These are phyloP conservation scores for Lepeophtheirus nordmannii DNA, from an alignment of 2,888 invertebrate species.

Conservation along the genomic window DNA sequence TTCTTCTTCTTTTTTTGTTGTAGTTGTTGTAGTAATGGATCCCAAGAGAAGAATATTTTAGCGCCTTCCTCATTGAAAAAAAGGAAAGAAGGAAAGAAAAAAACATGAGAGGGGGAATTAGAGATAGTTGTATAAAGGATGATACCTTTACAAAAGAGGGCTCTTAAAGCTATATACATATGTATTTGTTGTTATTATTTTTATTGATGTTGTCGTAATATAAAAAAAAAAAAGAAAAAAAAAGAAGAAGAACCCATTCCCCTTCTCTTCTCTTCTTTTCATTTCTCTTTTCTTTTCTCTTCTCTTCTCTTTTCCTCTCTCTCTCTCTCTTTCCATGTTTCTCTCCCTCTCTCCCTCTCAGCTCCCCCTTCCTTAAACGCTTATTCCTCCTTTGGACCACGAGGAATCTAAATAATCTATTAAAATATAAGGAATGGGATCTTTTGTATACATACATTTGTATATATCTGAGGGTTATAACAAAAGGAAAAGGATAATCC, in stretches of 20 bases:
- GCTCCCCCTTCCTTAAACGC: not conserved
- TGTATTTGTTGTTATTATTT: not conserved
- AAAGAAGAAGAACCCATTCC: too few relatives aligned
- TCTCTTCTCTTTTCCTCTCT: too few relatives aligned
- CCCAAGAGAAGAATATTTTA: conserved; percentile 6
- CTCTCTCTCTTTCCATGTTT: not conserved
- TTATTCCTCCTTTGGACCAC: not conserved
- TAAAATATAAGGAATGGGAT: conserved; percentile 11
- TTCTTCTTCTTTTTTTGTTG: not conserved
- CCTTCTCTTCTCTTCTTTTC: too few relatives aligned
- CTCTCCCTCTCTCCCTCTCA: not conserved
- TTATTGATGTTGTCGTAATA: not conserved
- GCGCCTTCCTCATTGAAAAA: conserved; percentile 1
- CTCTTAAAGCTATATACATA: not conserved
- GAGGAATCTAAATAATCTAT: conserved; percentile 2
- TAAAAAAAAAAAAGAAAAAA: too few relatives aligned
- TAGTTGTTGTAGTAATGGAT: conserved; percentile 4
- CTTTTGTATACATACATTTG: conserved; percentile 12
- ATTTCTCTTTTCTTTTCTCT: too few relatives aligned
- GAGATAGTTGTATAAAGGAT: too few relatives aligned
- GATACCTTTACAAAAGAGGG: not conserved
- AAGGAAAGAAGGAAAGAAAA: not conserved
- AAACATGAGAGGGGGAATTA: not conserved
- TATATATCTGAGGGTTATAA: conserved; percentile 21
- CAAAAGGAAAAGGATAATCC: not conserved